phyloP scores from a whole-genome alignment of 2,888 invertebrate species.

The Tubiluchus corallicola region DNA sequence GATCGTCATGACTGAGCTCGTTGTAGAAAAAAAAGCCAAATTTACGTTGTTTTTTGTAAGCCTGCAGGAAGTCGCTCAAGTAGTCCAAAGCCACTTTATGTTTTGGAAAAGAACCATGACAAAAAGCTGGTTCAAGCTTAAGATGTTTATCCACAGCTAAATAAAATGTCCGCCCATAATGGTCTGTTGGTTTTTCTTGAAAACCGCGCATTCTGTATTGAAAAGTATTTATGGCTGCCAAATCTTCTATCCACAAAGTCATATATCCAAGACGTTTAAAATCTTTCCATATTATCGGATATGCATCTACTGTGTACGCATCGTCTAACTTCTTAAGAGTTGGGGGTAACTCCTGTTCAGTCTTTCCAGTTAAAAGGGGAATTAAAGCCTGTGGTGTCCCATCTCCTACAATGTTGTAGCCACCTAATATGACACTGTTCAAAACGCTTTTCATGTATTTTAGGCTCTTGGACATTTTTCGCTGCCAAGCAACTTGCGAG shows the following conservation, averaged over 20 bases:
- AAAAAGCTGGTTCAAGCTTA: constrained; percentile 36
- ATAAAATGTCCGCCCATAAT: constrained; percentile 66
- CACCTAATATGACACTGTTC: constrained; percentile 44
- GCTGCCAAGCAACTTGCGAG: constrained; percentile 56
- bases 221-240: constrained; percentile 63
- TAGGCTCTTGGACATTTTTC: constrained; percentile 56
- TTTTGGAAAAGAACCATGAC: constrained; percentile 50
- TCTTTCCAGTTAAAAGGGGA: constrained; percentile 58
- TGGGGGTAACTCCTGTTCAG: constrained; percentile 65
- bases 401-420: constrained; percentile 32
- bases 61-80: constrained; percentile 36
- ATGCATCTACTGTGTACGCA: constrained; percentile 47
- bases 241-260: constrained; percentile 46
- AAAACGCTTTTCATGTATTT: constrained; percentile 43
- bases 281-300: constrained; percentile 70
- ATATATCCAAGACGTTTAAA: constrained; percentile 36
- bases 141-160: constrained; percentile 42
- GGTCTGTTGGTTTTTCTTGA: constrained; percentile 59
- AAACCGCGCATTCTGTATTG: constrained; percentile 78
- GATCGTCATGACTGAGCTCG: constrained; percentile 68
- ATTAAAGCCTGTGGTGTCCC: constrained; percentile 45
- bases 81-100: constrained; percentile 33
- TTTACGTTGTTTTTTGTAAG: constrained; percentile 47
- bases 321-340: constrained; percentile 46
- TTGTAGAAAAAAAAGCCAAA: constrained; percentile 75